phyloP scores from a whole-genome alignment of 2,888 invertebrate species.

The Argyra leucocephala region DNA sequence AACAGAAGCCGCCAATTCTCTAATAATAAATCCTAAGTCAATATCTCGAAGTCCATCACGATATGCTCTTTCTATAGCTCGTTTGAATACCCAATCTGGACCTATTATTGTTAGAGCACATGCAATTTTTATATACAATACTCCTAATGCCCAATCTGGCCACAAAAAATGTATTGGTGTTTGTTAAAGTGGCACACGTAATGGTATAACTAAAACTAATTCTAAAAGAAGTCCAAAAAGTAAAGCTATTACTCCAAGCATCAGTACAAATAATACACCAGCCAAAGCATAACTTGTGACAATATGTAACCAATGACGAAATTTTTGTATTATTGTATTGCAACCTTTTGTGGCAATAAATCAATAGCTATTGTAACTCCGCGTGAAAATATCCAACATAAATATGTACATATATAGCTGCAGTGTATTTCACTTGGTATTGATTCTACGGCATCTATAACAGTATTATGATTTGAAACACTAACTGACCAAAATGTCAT shows the following conservation, averaged over 20 bases:
- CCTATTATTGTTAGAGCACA: slow-evolving; percentile 97
- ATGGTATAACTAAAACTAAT: slow-evolving; percentile 80
- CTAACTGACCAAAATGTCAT: slow-evolving; percentile 74
- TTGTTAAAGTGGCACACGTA: slow-evolving; percentile 84
- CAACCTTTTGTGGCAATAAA: slow-evolving; percentile 86
- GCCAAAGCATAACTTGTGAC: slow-evolving; percentile 70
- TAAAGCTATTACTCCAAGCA: slow-evolving; percentile 83
- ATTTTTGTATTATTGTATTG: slow-evolving; percentile 59
- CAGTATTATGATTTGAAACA: slow-evolving; percentile 21
- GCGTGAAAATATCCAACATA: slow-evolving; percentile 86
- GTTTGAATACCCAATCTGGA: slow-evolving; percentile 87
- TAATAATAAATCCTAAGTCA: slow-evolving; percentile 76
- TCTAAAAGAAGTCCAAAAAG: slow-evolving; percentile 87
- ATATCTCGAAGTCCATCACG: slow-evolving; percentile 88
- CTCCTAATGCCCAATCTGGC: slow-evolving; percentile 98
- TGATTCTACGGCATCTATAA: not conserved
- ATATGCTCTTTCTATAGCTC: slow-evolving; percentile 87
- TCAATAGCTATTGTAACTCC: slow-evolving; percentile 71
- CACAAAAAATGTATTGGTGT: slow-evolving; percentile 80
- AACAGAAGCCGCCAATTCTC: slow-evolving; percentile 80
- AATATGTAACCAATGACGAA: slow-evolving; percentile 63
- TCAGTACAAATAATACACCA: slow-evolving; percentile 54
- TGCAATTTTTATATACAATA: slow-evolving; percentile 93
- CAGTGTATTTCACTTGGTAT: slow-evolving; percentile 54
- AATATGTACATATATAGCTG: slow-evolving; percentile 84